Evolutionary conservation across 2,888 invertebrate genomes (phyloP).

Genomic region (Amblyjoppa proteus): DNA sequence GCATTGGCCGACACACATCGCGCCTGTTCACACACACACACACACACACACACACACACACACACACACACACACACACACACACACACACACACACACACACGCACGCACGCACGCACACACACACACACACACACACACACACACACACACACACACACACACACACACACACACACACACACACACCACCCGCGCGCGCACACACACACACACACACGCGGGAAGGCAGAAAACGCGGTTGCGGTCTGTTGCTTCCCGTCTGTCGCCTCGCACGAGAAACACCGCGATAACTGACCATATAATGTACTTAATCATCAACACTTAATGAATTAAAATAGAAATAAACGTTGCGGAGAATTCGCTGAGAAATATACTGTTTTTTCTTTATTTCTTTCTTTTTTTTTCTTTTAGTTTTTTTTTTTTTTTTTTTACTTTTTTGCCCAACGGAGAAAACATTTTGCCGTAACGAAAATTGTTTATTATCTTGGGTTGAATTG

Average conservation of each 20-base stretch:
- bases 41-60: background rate
- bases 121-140: background rate
- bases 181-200: background rate
- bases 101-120: background rate
- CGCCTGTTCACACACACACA: background rate
- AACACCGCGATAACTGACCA: conserved; percentile 59
- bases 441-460: background rate
- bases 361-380: conserved; percentile 10
- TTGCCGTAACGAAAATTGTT: conserved; percentile 17
- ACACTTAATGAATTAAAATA: conserved; percentile 55
- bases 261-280: conserved; percentile 56
- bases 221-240: conserved; percentile 51
- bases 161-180: background rate
- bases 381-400: conserved; percentile 24
- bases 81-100: background rate
- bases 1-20: conserved; percentile 4
- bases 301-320: conserved; percentile 61
- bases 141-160: background rate
- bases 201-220: background rate
- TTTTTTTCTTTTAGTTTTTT: background rate
- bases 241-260: conserved; percentile 67
- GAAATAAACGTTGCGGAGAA: conserved; percentile 35
- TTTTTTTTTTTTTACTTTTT: conserved; percentile 2
- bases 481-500: conserved; percentile 33
- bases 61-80: background rate